Evolutionary conservation across 2,888 invertebrate genomes (phyloP), one percentile per base, ranked within the genome.

Genomic region (Argyresthia albistria): DNA sequence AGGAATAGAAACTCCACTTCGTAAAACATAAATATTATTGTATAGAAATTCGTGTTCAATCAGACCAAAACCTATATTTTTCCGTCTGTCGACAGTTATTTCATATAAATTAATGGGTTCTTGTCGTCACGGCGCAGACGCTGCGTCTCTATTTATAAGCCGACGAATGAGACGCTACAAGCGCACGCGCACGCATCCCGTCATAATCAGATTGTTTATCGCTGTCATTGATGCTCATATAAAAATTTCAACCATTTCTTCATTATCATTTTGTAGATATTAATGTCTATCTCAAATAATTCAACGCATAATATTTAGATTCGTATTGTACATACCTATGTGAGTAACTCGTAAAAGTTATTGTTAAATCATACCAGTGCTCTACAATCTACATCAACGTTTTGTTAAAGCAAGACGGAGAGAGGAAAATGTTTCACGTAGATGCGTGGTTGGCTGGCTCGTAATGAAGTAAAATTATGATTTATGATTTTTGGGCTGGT

Each of bases 181-280:
- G 78, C 76, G 80, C 84, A 78, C 78, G 80, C 80, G 82, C 80
- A 80, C 82, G 69, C 39, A 25, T 25, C 25, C 6, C 84, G 75
- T 87, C 87, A 87, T 87, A 87, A 84, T 86, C 86, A 82, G 80
- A 86, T 87, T 86, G 86, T 84, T 81, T 80, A 83, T 84, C 80
- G 80, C 84, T 86, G 81, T 82, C 83, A 83, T 80, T 54, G 46
- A 46, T 39, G 25, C 12, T 42, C 50, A 25, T 43, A 43, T 25
- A 3, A n/a, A n/a, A 39, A 25, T 25, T 25, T 25, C 25, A 25
- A 25, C 25, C 25, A 25, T 25, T 25, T 25, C 25, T 25, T 25
- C 25, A 6, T 6, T 25, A 6, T 25, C 25, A 25, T 25, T n/a
- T n/a, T n/a, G n/a, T n/a, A n/a, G n/a, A n/a, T n/a, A n/a, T n/a